These are phyloP conservation scores for Arremon aurantiirostris DNA, from an alignment of 2,797 vertebrate species.

Conservation along the genomic window DNA sequence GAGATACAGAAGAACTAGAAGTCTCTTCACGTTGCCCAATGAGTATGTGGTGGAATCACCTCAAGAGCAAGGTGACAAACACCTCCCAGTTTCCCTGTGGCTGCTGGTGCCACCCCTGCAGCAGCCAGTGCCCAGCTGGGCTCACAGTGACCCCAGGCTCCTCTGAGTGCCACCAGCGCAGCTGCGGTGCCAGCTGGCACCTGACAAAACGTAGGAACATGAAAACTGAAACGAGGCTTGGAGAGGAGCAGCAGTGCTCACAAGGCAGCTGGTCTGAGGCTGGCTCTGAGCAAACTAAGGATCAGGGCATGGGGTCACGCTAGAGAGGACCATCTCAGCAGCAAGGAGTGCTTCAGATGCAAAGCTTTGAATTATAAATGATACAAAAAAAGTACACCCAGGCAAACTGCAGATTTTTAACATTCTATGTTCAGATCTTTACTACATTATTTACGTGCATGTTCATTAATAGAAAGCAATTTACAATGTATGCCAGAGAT, in stretches of 20 bases:
- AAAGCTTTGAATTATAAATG: background rate
- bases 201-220: fast-evolving
- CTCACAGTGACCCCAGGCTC: background rate
- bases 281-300: background rate
- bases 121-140: background rate
- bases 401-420: background rate
- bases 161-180: fast-evolving
- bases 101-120: background rate
- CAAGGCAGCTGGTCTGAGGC: background rate
- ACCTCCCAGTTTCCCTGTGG: background rate
- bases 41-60: background rate
- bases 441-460: background rate
- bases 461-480: background rate
- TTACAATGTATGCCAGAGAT: background rate
- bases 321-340: background rate
- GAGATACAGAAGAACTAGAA: background rate
- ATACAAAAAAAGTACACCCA: background rate
- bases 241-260: background rate
- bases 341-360: background rate
- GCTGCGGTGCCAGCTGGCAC: background rate
- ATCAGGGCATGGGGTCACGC: background rate
- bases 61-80: background rate
- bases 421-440: background rate
- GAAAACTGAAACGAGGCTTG: background rate
- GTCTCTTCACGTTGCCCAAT: background rate